Evolutionary conservation across 2,113 vertebrate species (phyloP).

Genomic region (Chloebia gouldiae): DNA sequence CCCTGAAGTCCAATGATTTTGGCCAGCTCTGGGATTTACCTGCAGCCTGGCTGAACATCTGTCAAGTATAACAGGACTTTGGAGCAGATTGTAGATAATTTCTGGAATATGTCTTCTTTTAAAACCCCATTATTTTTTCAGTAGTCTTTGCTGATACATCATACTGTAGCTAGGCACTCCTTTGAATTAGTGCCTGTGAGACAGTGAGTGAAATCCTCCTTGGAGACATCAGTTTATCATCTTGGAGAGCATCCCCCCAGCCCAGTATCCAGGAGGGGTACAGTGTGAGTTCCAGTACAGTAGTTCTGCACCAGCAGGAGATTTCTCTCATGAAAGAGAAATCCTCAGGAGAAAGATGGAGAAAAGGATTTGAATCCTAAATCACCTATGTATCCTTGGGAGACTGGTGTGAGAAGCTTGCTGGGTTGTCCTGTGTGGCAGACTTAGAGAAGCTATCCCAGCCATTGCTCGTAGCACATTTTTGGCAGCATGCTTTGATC

Average conservation of each 20-base stretch:
- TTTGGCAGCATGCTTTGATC: fast-evolving
- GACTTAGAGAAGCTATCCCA: neutral
- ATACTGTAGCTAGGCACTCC: neutral
- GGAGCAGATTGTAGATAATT: neutral
- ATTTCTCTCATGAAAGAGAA: neutral
- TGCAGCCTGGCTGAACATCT: neutral
- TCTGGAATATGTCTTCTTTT: neutral
- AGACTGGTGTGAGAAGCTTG: neutral
- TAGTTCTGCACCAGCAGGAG: neutral
- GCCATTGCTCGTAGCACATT: fast-evolving
- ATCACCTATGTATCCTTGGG: neutral
- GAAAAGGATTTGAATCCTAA: constrained; percentile 4
- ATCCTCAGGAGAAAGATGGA: neutral
- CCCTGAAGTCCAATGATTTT: neutral
- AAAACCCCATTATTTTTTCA: neutral
- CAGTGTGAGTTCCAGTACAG: neutral
- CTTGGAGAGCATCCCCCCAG: neutral
- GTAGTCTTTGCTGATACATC: neutral
- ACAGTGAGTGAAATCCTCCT: neutral
- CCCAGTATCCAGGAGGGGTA: neutral
- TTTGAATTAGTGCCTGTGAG: neutral
- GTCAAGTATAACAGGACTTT: neutral
- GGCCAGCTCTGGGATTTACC: neutral
- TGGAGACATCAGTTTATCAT: neutral
- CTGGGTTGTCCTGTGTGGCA: neutral